Evolutionary conservation across 1,140 invertebrate genomes (phyloP).

Genomic region (Drosophila obscura): DNA sequence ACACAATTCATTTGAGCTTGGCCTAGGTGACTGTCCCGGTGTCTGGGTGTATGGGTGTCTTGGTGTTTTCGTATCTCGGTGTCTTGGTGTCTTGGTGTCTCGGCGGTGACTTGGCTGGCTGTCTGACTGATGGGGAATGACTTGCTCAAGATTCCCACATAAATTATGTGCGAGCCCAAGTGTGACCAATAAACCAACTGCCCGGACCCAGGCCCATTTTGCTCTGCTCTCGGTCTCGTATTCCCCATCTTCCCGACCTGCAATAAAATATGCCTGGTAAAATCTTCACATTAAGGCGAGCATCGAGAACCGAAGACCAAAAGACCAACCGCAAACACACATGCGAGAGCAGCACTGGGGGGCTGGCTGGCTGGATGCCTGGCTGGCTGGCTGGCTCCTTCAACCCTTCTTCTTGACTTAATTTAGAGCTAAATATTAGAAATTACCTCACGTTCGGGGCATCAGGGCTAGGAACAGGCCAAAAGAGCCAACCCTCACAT

Average conservation of each 20-base stretch:
- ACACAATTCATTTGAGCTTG: slow-evolving; percentile 81
- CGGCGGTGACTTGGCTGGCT: slow-evolving; percentile 28
- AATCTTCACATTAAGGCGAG: slow-evolving; percentile 44
- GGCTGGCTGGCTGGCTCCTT: slow-evolving; percentile 12
- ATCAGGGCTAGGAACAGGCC: slow-evolving; percentile 40
- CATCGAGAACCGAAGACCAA: slow-evolving; percentile 1
- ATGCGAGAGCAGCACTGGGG: slow-evolving; percentile 6
- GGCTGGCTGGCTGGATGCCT: too few relatives aligned
- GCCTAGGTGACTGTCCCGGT: slow-evolving; percentile 63
- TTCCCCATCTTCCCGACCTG: slow-evolving; percentile 39
- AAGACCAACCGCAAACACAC: slow-evolving; percentile 50
- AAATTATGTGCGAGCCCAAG: slow-evolving; percentile 83
- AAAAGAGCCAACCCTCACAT: slow-evolving; percentile 43
- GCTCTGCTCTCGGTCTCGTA: slow-evolving; percentile 32
- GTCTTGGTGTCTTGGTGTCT: slow-evolving; percentile 40
- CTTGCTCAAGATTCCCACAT: slow-evolving; percentile 78
- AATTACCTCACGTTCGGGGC: slow-evolving; percentile 77
- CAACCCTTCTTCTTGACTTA: slow-evolving; percentile 66
- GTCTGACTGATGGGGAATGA: slow-evolving; percentile 73
- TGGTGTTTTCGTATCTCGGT: slow-evolving; percentile 38
- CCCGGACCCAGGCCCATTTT: slow-evolving; percentile 64
- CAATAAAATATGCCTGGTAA: slow-evolving; percentile 83
- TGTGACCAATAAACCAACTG: slow-evolving; percentile 83
- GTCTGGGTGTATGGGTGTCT: slow-evolving; percentile 37
- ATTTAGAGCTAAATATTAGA: slow-evolving; percentile 82